Conservation (phyloP, 2,888 invertebrate genomes). For the Adineta ricciae region DNA sequence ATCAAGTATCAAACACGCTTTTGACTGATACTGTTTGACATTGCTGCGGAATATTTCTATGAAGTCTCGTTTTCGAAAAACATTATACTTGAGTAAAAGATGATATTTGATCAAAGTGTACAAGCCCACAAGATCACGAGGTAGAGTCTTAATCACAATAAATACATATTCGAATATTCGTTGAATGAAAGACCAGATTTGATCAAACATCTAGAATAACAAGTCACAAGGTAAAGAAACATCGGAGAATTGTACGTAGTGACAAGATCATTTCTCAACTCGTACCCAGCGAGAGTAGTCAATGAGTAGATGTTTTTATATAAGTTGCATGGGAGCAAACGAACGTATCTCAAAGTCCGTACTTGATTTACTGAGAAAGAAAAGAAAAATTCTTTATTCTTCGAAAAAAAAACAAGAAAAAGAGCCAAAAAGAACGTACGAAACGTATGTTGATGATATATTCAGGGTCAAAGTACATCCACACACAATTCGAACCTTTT, state of each 20-base stretch:
- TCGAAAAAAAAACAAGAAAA: not conserved
- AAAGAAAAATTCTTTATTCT: slow-evolving; percentile 12
- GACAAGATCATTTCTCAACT: not conserved
- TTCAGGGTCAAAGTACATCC: not conserved
- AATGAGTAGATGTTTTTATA: not conserved
- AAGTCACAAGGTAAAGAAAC: not conserved
- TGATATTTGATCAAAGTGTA: not conserved
- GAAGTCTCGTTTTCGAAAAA: not conserved
- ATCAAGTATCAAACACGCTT: slow-evolving; percentile 25
- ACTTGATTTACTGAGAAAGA: not conserved
- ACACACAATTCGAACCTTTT: not conserved
- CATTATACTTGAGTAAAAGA: not conserved
- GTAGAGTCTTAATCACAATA: not conserved
- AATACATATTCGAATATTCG: not conserved
- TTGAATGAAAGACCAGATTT: not conserved
- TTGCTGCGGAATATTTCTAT: slow-evolving; percentile 19
- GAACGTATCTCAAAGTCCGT: not conserved
- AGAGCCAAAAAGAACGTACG: not conserved
- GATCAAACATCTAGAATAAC: not conserved
- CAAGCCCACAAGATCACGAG: not conserved
- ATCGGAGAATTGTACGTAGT: not conserved
- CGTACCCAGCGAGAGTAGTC: too few species aligned
- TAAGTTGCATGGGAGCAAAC: not conserved
- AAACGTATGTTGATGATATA: not conserved
- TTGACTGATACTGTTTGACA: slow-evolving; percentile 14